phyloP scores from a whole-genome alignment of 2,113 vertebrate genomes.

The Jacana jacana region DNA sequence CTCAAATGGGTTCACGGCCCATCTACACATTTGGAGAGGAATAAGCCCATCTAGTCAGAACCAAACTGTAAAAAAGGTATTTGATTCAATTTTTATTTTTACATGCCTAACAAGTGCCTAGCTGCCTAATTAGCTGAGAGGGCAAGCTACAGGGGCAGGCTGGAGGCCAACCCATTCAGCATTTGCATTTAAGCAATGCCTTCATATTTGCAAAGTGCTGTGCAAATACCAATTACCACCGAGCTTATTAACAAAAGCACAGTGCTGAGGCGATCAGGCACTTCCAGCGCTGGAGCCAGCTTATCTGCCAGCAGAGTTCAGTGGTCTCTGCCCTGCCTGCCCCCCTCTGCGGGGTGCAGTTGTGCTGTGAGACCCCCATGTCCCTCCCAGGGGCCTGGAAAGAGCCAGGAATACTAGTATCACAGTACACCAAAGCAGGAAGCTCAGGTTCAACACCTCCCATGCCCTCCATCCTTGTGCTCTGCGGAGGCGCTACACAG shows the following conservation, averaged over 20 bases:
- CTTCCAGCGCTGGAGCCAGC: background rate
- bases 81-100: background rate
- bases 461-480: rapidly evolving
- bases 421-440: rapidly evolving
- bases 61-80: background rate
- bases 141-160: background rate
- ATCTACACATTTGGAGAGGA: background rate
- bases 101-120: background rate
- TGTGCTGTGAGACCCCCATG: background rate
- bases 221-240: background rate
- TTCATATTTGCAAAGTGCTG: background rate
- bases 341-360: background rate
- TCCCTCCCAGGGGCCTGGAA: background rate
- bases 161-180: background rate
- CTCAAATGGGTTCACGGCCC: background rate
- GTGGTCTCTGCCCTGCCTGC: background rate
- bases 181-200: background rate
- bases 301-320: background rate
- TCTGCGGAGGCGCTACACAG: background rate
- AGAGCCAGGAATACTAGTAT: rapidly evolving
- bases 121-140: background rate
- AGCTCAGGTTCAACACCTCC: rapidly evolving
- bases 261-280: background rate
- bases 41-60: background rate
- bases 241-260: background rate